Evolutionary conservation across 2,113 vertebrate genomes (phyloP).

Genomic region (Crotalus helleri): DNA sequence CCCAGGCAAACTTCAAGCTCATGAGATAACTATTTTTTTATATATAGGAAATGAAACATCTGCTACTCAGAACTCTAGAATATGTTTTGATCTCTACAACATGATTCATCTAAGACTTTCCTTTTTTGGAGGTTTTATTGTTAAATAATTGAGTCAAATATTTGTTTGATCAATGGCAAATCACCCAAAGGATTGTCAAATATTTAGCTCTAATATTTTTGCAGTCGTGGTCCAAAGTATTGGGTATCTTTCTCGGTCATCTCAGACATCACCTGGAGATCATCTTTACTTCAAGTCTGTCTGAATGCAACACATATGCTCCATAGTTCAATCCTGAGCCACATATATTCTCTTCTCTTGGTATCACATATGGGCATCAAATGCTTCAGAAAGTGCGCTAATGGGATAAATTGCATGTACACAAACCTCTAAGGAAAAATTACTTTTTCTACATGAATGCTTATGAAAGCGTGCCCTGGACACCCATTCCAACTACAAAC

Average conservation of each 20-base stretch:
- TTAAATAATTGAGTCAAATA: background rate
- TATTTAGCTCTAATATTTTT: background rate
- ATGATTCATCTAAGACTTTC: background rate
- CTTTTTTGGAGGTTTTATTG: background rate
- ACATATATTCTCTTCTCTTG: background rate
- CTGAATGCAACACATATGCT: background rate
- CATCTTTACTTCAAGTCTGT: background rate
- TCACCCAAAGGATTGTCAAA: background rate
- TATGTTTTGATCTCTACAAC: background rate
- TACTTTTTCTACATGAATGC: background rate
- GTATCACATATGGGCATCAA: background rate
- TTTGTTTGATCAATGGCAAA: background rate
- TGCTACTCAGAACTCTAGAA: background rate
- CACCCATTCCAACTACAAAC: background rate
- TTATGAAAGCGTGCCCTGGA: background rate
- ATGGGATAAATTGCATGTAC: background rate
- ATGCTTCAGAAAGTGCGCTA: background rate
- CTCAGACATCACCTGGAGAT: background rate
- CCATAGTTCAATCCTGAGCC: background rate
- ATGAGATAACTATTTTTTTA: background rate
- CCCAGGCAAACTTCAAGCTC: background rate
- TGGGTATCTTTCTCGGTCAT: background rate
- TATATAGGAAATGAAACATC: background rate
- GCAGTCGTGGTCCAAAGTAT: background rate
- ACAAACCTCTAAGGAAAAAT: background rate